phyloP scores from a whole-genome alignment of 2,797 vertebrate species.

The Mormyrus proboscirostris region DNA sequence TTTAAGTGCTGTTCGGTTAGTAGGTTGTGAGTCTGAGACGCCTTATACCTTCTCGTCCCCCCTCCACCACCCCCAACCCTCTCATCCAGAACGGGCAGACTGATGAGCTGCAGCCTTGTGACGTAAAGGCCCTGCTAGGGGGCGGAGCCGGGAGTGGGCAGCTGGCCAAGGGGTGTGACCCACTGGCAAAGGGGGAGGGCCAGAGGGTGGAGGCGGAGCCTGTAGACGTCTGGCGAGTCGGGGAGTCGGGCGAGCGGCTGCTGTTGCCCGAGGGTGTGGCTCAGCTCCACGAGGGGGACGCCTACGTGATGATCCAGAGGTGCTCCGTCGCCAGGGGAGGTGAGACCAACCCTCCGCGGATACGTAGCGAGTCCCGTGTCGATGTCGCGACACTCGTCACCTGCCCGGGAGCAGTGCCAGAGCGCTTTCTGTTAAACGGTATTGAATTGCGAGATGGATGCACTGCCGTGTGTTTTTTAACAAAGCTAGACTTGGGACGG shows the following conservation, averaged over 20 bases:
- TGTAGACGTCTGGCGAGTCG: constrained; percentile 60
- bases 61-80: constrained; percentile 6
- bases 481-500: not conserved
- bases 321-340: constrained; percentile 49
- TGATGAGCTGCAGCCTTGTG: constrained; percentile 50
- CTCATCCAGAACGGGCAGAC: constrained; percentile 12
- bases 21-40: not conserved
- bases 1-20: not conserved
- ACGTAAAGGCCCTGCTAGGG: constrained; percentile 54
- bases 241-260: constrained; percentile 53
- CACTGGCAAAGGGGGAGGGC: constrained; percentile 48
- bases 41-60: constrained; percentile 15
- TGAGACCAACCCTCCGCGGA: constrained; percentile 26
- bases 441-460: not conserved
- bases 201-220: constrained; percentile 47
- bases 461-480: not conserved
- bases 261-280: constrained; percentile 49
- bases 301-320: constrained; percentile 64
- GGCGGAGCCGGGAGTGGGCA: constrained; percentile 38
- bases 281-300: constrained; percentile 64
- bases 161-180: constrained; percentile 40
- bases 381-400: not conserved
- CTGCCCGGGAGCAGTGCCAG: not conserved
- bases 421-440: not conserved
- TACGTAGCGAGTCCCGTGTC: not conserved